phyloP scores from a whole-genome alignment of 2,888 invertebrate genomes.

The Linnaemya vulpina region DNA sequence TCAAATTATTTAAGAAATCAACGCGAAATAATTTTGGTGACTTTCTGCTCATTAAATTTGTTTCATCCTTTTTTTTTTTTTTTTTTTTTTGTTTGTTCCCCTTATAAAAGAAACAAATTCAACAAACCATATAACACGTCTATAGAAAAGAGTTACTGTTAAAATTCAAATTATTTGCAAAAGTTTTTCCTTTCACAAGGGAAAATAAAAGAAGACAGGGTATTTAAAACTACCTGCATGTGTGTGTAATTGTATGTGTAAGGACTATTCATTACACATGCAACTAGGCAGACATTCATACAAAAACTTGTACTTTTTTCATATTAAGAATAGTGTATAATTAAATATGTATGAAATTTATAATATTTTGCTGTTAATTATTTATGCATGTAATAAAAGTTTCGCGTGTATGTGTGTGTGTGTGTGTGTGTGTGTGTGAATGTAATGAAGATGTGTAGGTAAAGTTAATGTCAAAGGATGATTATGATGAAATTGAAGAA shows the following conservation, averaged over 20 bases:
- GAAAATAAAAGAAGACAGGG: not conserved
- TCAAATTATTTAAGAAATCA: slow-evolving; percentile 30
- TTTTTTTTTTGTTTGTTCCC: not conserved
- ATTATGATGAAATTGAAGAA: slow-evolving; percentile 37
- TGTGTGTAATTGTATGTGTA: slow-evolving; percentile 5
- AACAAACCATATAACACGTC: not conserved
- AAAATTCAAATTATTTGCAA: slow-evolving; percentile 23
- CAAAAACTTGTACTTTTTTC: not conserved
- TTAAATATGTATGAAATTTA: slow-evolving; percentile 50
- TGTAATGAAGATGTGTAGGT: slow-evolving; percentile 33
- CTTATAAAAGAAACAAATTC: slow-evolving; percentile 15
- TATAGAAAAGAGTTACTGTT: slow-evolving; percentile 37
- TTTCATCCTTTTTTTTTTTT: too few relatives aligned
- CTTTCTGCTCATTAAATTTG: slow-evolving; percentile 60
- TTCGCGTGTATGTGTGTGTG: not conserved
- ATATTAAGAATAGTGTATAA: slow-evolving; percentile 13
- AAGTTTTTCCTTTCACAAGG: slow-evolving; percentile 23
- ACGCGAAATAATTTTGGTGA: slow-evolving; percentile 26
- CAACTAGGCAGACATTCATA: slow-evolving; percentile 32
- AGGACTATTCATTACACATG: slow-evolving; percentile 54
- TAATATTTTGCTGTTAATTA: slow-evolving; percentile 54
- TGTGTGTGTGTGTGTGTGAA: not conserved
- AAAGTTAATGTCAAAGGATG: slow-evolving; percentile 54
- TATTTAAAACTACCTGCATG: slow-evolving; percentile 1
- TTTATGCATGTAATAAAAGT: slow-evolving; percentile 26